phyloP scores from a whole-genome alignment of 2,113 vertebrate genomes.

The Hippocampus mohnikei region DNA sequence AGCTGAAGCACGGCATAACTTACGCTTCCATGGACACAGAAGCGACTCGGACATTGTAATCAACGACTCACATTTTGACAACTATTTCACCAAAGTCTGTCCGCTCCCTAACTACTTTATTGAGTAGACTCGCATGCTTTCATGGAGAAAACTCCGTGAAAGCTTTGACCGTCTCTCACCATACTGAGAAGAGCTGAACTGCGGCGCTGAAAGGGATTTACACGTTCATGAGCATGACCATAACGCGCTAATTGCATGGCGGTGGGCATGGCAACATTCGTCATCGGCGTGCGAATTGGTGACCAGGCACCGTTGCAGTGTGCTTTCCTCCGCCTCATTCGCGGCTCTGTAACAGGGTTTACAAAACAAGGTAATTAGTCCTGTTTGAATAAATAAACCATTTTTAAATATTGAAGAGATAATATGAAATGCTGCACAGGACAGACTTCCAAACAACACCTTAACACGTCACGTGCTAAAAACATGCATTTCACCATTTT shows the following conservation, averaged over 20 bases:
- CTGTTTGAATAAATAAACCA: neutral
- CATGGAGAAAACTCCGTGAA: neutral
- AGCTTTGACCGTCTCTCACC: neutral
- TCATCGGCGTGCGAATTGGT: neutral
- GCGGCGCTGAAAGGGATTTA: neutral
- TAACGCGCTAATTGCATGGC: neutral
- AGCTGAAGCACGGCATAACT: too few species aligned
- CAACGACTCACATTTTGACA: too few species aligned
- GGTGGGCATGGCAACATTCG: slow-evolving; percentile 1
- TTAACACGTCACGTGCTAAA: neutral
- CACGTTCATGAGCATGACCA: neutral
- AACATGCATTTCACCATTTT: neutral
- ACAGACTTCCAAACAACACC: neutral
- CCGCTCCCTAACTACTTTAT: neutral
- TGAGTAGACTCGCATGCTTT: neutral
- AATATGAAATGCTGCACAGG: neutral
- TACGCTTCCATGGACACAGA: too few species aligned
- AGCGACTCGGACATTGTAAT: too few species aligned
- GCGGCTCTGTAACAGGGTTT: neutral
- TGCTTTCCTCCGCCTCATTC: neutral
- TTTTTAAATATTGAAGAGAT: neutral
- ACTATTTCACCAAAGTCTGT: too few species aligned
- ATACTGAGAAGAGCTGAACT: neutral
- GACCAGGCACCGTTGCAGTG: neutral
- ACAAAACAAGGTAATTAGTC: neutral